A percentile compares a stretch with the other conserved stretches of the same genome.
Conservation (phyloP, 2,888 invertebrate species). For the Melanostoma scalare region DNA sequence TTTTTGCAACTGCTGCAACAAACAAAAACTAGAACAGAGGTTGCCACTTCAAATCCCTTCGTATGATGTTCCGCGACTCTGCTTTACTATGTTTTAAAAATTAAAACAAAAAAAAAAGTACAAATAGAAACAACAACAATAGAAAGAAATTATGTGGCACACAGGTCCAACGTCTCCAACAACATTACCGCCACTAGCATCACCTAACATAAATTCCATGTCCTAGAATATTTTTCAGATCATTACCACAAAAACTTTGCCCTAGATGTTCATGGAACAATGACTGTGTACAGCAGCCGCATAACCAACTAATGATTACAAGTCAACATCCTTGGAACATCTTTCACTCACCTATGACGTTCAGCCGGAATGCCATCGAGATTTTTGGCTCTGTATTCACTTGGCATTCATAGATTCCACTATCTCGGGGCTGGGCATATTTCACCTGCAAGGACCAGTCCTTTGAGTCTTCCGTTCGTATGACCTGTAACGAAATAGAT, state of each 20-base stretch:
- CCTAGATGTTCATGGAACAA: slow-evolving; percentile 47
- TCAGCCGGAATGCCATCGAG: slow-evolving; percentile 92
- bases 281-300: not conserved
- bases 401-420: slow-evolving; percentile 86
- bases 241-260: slow-evolving; percentile 67
- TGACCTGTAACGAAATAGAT: slow-evolving; percentile 76
- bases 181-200: slow-evolving; percentile 33
- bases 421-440: slow-evolving; percentile 92
- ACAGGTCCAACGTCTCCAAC: slow-evolving; percentile 43
- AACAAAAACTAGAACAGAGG: slow-evolving; percentile 37
- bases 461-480: slow-evolving; percentile 88
- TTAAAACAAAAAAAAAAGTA: slow-evolving; percentile 14
- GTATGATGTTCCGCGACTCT: slow-evolving; percentile 8
- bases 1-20: slow-evolving; percentile 9
- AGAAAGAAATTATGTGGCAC: slow-evolving; percentile 25
- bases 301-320: slow-evolving; percentile 62
- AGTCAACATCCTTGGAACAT: slow-evolving; percentile 60
- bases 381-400: slow-evolving; percentile 92
- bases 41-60: slow-evolving; percentile 48
- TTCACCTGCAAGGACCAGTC: slow-evolving; percentile 95
- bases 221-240: slow-evolving; percentile 67
- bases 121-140: slow-evolving; percentile 14
- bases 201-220: slow-evolving; percentile 65
- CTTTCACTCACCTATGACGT: slow-evolving; percentile 87
- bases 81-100: slow-evolving; percentile 28